A percentile compares a stretch with the other conserved stretches of the same genome.
Evolutionary conservation across 2,797 vertebrate species (phyloP).

Genomic region (Pitangus sulphuratus): DNA sequence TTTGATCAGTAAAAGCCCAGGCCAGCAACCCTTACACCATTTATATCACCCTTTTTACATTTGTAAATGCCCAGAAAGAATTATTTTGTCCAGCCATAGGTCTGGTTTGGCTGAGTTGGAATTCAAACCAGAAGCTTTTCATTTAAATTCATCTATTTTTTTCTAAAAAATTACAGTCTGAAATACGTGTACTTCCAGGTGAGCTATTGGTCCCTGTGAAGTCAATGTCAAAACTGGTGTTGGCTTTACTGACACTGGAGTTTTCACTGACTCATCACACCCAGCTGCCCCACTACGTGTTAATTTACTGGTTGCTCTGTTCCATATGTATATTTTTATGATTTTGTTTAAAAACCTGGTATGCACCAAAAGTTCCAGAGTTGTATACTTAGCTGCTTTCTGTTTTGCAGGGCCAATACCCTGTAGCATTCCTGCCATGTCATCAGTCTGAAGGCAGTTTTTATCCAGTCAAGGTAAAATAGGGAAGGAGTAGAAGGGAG

Average conservation of each 20-base stretch:
- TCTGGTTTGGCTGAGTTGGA: neutral
- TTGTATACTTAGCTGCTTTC: neutral
- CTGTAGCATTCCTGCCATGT: neutral
- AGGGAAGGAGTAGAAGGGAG: neutral
- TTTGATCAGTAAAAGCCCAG: neutral
- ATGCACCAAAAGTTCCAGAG: neutral
- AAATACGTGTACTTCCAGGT: neutral
- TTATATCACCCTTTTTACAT: neutral
- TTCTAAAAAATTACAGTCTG: neutral
- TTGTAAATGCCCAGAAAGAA: neutral
- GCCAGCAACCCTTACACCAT: neutral
- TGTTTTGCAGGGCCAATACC: neutral
- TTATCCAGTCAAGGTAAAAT: neutral
- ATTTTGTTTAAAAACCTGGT: neutral
- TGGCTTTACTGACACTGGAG: neutral
- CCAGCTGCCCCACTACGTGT: neutral
- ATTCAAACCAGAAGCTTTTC: neutral
- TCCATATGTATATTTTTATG: neutral
- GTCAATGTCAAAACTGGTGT: neutral
- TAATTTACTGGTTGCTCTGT: neutral
- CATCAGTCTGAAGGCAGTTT: neutral
- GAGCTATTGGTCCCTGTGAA: neutral
- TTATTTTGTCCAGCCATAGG: neutral
- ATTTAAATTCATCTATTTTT: neutral
- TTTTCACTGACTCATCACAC: neutral